Evolutionary conservation across 2,797 vertebrate genomes (phyloP).

Genomic region (Hafferia zeledoni): DNA sequence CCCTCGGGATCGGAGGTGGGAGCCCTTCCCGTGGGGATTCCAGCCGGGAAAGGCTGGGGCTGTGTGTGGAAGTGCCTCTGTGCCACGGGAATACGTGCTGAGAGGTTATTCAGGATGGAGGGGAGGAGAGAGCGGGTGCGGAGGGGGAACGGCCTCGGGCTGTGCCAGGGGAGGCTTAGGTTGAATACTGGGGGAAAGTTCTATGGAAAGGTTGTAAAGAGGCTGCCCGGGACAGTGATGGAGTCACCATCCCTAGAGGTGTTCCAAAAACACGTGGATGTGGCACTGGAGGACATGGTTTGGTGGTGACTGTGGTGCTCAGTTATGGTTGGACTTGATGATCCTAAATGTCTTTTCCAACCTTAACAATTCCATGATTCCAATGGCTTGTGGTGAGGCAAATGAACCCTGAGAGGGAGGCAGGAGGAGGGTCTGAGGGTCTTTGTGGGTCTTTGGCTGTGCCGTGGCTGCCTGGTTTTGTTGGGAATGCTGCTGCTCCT

Average conservation of each 20-base stretch:
- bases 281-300: background rate
- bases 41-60: background rate
- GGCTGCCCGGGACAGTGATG: background rate
- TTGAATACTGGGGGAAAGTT: background rate
- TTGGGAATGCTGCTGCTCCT: too few species aligned
- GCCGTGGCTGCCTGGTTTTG: too few species aligned
- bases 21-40: accelerated
- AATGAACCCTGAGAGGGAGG: accelerated
- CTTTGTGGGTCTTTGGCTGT: too few species aligned
- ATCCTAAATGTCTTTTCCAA: background rate
- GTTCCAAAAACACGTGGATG: background rate
- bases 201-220: background rate
- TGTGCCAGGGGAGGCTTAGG: background rate
- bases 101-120: background rate
- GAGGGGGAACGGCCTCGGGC: too few species aligned
- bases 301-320: background rate
- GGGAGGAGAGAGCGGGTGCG: background rate
- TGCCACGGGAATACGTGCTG: accelerated
- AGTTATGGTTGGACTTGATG: background rate
- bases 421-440: too few species aligned
- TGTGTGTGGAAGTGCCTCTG: accelerated
- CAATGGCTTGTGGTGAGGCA: accelerated
- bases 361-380: background rate
- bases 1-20: slow-evolving; percentile 93
- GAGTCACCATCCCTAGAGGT: background rate